Evolutionary conservation across 2,113 vertebrate species (phyloP).

Genomic region (Callithrix jacchus): DNA sequence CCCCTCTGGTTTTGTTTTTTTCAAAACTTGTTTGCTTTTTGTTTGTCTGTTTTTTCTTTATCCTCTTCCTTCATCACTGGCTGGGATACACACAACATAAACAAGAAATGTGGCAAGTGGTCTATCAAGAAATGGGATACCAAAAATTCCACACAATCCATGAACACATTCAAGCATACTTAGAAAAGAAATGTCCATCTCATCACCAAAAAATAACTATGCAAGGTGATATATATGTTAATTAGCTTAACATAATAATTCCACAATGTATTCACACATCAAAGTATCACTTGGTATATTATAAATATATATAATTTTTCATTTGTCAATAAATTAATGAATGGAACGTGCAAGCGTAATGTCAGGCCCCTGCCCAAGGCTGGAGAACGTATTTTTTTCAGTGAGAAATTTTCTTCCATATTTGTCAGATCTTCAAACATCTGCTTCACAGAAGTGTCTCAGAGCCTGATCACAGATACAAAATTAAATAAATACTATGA

Average conservation of each 20-base stretch:
- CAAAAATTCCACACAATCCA: neutral
- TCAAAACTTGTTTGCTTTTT: neutral
- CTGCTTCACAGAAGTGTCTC: slow-evolving; percentile 5
- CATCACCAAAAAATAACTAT: neutral
- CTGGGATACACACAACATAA: neutral
- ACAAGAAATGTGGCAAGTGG: neutral
- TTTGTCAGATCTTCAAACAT: slow-evolving; percentile 38
- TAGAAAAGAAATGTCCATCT: neutral
- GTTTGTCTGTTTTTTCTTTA: neutral
- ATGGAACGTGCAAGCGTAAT: neutral
- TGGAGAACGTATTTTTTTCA: slow-evolving; percentile 1
- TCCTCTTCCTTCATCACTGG: neutral
- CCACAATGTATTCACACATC: neutral
- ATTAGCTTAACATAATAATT: neutral
- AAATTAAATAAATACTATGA: neutral
- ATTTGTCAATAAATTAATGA: neutral
- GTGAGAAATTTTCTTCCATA: neutral
- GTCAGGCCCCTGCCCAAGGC: neutral
- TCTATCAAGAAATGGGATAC: neutral
- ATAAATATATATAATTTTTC: neutral
- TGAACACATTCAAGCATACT: neutral
- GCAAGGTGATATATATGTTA: neutral
- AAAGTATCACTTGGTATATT: neutral
- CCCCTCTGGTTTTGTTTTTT: neutral
- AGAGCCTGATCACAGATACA: neutral